Evolutionary conservation across 2,797 vertebrate genomes (phyloP).

Genomic region (Sebastiscus tertius): DNA sequence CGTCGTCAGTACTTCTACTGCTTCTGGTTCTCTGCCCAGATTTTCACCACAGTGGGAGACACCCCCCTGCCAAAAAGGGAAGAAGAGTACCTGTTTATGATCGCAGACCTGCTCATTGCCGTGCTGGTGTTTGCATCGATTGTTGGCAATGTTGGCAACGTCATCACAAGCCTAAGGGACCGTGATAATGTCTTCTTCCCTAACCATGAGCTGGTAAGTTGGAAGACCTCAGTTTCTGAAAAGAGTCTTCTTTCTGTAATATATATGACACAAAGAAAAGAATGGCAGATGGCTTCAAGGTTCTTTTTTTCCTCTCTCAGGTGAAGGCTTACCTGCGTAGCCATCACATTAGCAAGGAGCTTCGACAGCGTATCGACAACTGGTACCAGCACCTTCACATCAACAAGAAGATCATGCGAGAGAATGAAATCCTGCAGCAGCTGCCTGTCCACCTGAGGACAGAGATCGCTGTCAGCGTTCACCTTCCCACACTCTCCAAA

Average conservation of each 20-base stretch:
- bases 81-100: conserved; percentile 91
- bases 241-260: neutral
- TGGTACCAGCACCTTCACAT: conserved; percentile 94
- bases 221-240: neutral
- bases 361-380: conserved; percentile 83
- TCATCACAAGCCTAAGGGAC: conserved; percentile 86
- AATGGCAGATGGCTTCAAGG: neutral
- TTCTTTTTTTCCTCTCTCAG: conserved; percentile 38
- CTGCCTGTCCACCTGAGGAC: conserved; percentile 87
- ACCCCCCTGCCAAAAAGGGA: conserved; percentile 80
- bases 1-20: conserved; percentile 91
- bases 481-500: conserved; percentile 89
- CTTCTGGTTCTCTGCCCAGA: conserved; percentile 92
- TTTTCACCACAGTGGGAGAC: conserved; percentile 92
- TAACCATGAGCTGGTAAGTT: conserved; percentile 84
- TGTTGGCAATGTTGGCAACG: conserved; percentile 89
- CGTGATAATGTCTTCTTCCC: conserved; percentile 90
- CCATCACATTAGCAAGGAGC: conserved; percentile 74
- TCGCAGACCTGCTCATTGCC: conserved; percentile 88
- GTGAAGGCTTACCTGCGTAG: conserved; percentile 87
- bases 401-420: conserved; percentile 90
- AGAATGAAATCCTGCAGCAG: conserved; percentile 86
- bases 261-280: neutral
- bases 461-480: conserved; percentile 90
- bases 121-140: conserved; percentile 94